Conservation (phyloP, 2,888 invertebrate species). For the Drosophila parthenogenetica region DNA sequence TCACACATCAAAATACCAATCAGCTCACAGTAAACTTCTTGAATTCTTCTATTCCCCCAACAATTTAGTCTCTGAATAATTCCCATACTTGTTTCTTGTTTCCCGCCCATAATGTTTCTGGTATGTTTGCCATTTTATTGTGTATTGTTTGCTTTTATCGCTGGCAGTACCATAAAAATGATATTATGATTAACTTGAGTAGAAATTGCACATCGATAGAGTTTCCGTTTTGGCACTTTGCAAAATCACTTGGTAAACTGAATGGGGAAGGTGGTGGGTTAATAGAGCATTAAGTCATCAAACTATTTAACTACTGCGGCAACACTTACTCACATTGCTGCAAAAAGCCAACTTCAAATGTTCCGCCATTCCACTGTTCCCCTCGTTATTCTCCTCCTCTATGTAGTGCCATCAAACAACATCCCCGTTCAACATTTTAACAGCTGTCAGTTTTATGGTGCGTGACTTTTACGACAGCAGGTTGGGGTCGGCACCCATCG, state of each 20-base stretch:
- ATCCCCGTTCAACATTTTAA: conserved; percentile 62
- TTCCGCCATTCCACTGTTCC: neutral
- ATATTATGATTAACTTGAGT: conserved; percentile 43
- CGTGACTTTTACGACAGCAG: conserved; percentile 78
- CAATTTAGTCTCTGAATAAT: neutral
- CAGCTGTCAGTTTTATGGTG: conserved; percentile 80
- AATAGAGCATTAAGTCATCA: conserved; percentile 74
- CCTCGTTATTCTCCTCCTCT: neutral
- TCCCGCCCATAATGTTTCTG: neutral
- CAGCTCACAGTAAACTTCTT: too few relatives aligned
- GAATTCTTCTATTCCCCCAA: too few relatives aligned
- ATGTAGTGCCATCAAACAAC: neutral
- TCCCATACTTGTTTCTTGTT: neutral
- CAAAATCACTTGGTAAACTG: conserved; percentile 13
- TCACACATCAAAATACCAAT: too few relatives aligned
- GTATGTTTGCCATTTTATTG: neutral
- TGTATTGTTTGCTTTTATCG: conserved; percentile 18
- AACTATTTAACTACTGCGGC: conserved; percentile 41
- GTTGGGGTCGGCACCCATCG: conserved; percentile 9
- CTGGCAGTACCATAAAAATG: conserved; percentile 34
- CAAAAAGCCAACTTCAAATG: conserved; percentile 9
- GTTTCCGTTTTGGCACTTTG: conserved; percentile 9
- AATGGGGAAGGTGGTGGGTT: conserved; percentile 45
- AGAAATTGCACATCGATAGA: conserved; percentile 31
- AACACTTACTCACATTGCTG: conserved; percentile 21